Evolutionary conservation across 2,797 vertebrate species (phyloP).

Genomic region (Saxicola maurus): DNA sequence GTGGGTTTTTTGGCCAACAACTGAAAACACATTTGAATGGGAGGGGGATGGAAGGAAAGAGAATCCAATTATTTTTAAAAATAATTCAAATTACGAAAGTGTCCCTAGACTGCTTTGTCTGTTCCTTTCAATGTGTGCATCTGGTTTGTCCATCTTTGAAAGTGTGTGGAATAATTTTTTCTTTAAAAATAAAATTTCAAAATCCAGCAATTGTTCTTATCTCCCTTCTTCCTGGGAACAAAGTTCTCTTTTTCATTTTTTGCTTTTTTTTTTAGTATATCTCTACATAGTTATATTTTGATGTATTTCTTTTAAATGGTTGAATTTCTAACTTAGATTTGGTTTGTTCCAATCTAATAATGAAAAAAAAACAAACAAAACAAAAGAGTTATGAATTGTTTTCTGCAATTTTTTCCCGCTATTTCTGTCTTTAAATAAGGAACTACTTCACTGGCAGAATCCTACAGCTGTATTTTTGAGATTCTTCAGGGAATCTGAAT

Average conservation of each 20-base stretch:
- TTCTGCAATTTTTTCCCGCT: constrained; percentile 70
- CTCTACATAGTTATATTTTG: constrained; percentile 74
- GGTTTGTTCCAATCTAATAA: constrained; percentile 73
- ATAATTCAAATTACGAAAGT: constrained; percentile 61
- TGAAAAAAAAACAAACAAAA: constrained; percentile 54
- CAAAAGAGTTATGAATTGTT: constrained; percentile 76
- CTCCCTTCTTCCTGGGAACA: constrained; percentile 70
- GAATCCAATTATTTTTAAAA: neutral
- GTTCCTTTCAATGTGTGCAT: constrained; percentile 87
- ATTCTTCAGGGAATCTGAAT: neutral
- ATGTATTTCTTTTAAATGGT: constrained; percentile 75
- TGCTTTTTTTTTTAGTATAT: constrained; percentile 70
- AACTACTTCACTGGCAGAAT: constrained; percentile 84
- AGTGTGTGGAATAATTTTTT: constrained; percentile 83
- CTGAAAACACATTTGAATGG: constrained; percentile 19
- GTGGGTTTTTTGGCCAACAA: constrained; percentile 30
- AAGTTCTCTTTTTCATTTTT: constrained; percentile 56
- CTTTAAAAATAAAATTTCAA: constrained; percentile 48
- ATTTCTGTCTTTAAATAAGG: constrained; percentile 77
- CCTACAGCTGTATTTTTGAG: constrained; percentile 57
- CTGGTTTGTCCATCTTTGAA: constrained; percentile 88
- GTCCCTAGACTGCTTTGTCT: constrained; percentile 87
- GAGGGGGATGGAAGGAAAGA: neutral
- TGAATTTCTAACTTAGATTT: constrained; percentile 75
- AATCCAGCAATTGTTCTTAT: constrained; percentile 41